Evolutionary conservation across 2,888 invertebrate genomes (phyloP).

Genomic region (Orthosia gothica): DNA sequence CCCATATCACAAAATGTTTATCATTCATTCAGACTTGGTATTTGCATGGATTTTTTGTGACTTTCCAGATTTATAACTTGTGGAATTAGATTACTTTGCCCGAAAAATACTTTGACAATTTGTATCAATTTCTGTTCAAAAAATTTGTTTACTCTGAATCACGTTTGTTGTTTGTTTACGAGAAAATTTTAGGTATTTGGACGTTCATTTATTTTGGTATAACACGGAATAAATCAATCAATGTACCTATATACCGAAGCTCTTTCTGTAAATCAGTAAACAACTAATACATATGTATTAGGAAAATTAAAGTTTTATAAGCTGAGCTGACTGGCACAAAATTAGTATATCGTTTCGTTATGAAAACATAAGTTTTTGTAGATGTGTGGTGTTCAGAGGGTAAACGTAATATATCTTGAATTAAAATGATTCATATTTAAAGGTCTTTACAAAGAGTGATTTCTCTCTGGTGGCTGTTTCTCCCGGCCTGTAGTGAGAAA

Average conservation of each 20-base stretch:
- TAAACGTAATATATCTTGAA: background rate
- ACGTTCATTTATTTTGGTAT: slow-evolving; percentile 16
- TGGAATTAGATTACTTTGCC: slow-evolving; percentile 23
- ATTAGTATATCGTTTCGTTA: slow-evolving; percentile 22
- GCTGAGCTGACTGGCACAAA: background rate
- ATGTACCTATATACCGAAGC: slow-evolving; percentile 27
- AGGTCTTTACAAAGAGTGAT: background rate
- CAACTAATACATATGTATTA: slow-evolving; percentile 21
- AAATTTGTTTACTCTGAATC: slow-evolving; percentile 52
- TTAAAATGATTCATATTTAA: no score
- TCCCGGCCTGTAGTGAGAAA: background rate
- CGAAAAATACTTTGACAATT: slow-evolving; percentile 41
- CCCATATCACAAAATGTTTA: slow-evolving; percentile 53
- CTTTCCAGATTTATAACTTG: slow-evolving; percentile 32
- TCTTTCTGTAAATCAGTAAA: slow-evolving; percentile 23
- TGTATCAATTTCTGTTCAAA: slow-evolving; percentile 32
- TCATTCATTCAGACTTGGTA: slow-evolving; percentile 48
- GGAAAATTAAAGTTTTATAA: slow-evolving; percentile 29
- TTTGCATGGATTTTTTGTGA: slow-evolving; percentile 16
- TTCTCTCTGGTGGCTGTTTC: background rate
- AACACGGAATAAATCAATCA: slow-evolving; percentile 48
- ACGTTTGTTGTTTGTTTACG: slow-evolving; percentile 57
- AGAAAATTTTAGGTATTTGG: slow-evolving; percentile 10
- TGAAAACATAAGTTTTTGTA: slow-evolving; percentile 21
- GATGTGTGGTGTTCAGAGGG: slow-evolving; percentile 1